Base-by-base conservation (phyloP, 2,113 vertebrate genomes). In the Burhinus bistriatus region DNA sequence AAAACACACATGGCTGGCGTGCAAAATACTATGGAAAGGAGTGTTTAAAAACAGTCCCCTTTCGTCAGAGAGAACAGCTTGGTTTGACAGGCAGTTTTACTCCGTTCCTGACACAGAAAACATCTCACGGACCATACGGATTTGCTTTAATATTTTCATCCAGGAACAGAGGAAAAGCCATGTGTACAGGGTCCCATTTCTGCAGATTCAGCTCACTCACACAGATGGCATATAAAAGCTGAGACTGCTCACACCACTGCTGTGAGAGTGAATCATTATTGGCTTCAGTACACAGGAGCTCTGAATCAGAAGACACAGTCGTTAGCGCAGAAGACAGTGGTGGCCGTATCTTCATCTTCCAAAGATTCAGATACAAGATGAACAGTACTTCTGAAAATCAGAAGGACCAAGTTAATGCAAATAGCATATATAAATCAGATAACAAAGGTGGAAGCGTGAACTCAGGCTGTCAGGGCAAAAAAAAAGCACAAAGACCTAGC, bases 221-320 rank as follows among this genome's bases (percentile, higher is more conserved):
- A 94, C 96, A 97, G 97, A 97, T 95, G 96, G 96, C 86, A 65
- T 25, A 75, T 52, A 91, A 94, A 96, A 97, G 90, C 93, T 95
- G 94, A 75, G 91, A 97, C 93, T 95, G 95, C 95, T 96, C 92
- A 96, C 91, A 94, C 91, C 93, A 93, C 90, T 96, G 90, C 95
- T 96, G 94, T 80, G 96, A 93, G 90, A 96, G 75, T 95, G 95
- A 95, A 96, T 96, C 97, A 96, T 93, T 96, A 91, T 25, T 95
- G 97, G 96, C 95, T 95, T 45, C 19, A 1, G 66, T 14, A 62
- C 5, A 62, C 62, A 66, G 85, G 26, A 90, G 83, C 83, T 91
- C 95, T 87, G 89, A 91, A 88, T 87, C 89, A 78, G 58, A 91
- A 83, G 81, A 82, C 10, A 89, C 72, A 82, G 78, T 76, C 17